Evolutionary conservation across 2,888 invertebrate genomes (phyloP).

Genomic region (Tachystola acroxantha): DNA sequence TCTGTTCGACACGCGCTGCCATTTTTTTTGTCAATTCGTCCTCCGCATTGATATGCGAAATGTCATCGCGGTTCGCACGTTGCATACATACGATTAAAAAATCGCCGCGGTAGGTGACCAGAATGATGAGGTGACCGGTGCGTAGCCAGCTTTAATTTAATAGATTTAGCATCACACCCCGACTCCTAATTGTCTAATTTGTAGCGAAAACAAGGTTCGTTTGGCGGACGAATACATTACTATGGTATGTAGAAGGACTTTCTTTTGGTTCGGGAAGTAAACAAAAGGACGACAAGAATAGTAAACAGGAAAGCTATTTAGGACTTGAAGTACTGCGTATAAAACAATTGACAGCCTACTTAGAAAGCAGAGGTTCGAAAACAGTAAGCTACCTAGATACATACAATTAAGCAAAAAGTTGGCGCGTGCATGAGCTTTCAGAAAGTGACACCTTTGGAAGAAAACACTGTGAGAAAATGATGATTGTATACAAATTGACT

Average conservation of each 20-base stretch:
- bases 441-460: too few relatives aligned
- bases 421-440: too few relatives aligned
- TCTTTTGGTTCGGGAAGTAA: conserved; percentile 69
- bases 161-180: conserved; percentile 61
- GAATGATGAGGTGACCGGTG: conserved; percentile 29
- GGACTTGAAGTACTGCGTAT: conserved; percentile 26
- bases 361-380: too few relatives aligned
- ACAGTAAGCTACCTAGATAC: too few relatives aligned
- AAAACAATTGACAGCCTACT: neutral
- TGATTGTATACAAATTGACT: too few relatives aligned
- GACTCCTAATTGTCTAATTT: conserved; percentile 77
- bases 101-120: conserved; percentile 73
- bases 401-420: too few relatives aligned
- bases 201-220: conserved; percentile 69
- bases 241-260: conserved; percentile 69
- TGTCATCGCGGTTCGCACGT: conserved; percentile 62
- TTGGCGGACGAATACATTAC: conserved; percentile 63
- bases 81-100: conserved; percentile 76
- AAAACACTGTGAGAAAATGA: too few relatives aligned
- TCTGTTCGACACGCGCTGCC: conserved; percentile 49
- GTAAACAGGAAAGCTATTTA: conserved; percentile 47
- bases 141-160: conserved; percentile 72
- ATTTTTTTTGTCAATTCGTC: conserved; percentile 67
- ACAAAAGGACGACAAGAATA: conserved; percentile 53
- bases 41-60: conserved; percentile 73